These are phyloP conservation scores for Nomada fucata DNA, from an alignment of 2,888 invertebrate species.

Conservation along the genomic window DNA sequence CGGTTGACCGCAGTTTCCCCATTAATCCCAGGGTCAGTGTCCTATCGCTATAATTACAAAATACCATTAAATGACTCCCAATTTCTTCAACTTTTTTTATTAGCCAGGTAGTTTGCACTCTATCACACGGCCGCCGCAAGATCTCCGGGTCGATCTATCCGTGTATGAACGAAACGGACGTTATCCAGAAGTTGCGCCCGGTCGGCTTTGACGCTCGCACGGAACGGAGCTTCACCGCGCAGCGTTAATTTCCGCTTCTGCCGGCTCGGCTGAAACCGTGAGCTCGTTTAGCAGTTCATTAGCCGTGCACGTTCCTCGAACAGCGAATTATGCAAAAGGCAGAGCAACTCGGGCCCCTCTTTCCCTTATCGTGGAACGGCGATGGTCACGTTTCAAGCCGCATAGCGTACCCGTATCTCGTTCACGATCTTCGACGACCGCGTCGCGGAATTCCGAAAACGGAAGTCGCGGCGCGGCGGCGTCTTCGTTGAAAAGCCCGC, in stretches of 20 bases:
- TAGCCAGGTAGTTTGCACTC: too few species aligned
- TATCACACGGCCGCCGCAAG: too few species aligned
- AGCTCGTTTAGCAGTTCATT: constrained; percentile 77
- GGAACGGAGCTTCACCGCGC: constrained; percentile 26
- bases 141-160: neutral
- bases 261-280: constrained; percentile 59
- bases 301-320: constrained; percentile 63
- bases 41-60: too few species aligned
- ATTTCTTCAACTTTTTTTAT: too few species aligned
- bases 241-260: constrained; percentile 63
- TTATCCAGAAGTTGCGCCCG: neutral
- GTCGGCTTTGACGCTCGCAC: constrained; percentile 11
- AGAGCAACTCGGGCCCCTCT: constrained; percentile 26
- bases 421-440: constrained; percentile 59
- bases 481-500: constrained; percentile 43
- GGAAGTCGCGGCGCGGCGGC: constrained; percentile 32
- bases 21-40: too few species aligned
- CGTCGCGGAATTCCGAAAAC: constrained; percentile 33
- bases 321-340: constrained; percentile 69
- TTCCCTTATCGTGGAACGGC: constrained; percentile 42
- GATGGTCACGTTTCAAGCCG: constrained; percentile 56
- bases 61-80: too few species aligned
- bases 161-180: neutral
- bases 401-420: constrained; percentile 49
- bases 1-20: too few species aligned